Conservation (phyloP, 2,888 invertebrate genomes). For the Callimorpha dominula region DNA sequence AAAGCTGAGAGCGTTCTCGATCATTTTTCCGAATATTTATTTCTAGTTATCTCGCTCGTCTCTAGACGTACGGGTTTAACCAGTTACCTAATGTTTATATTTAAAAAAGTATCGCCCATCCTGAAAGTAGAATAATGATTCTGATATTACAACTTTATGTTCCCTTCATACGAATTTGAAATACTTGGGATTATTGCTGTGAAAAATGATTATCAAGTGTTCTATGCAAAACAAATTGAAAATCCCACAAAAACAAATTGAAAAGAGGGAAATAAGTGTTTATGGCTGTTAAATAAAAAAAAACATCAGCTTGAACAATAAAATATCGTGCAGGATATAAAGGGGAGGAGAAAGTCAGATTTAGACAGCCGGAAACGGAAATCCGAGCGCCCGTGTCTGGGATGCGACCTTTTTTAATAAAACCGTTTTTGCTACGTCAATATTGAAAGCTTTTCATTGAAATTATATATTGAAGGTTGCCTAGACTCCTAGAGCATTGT, state of each 20-base stretch:
- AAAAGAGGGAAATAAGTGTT: not conserved
- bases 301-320: not conserved
- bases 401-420: constrained; percentile 20
- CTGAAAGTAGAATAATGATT: too few relatives aligned
- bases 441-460: constrained; percentile 14
- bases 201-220: not conserved
- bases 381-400: constrained; percentile 22
- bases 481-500: not conserved
- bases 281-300: not conserved
- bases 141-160: too few relatives aligned
- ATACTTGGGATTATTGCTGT: too few relatives aligned
- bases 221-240: not conserved
- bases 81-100: too few relatives aligned
- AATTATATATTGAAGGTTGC: constrained; percentile 16
- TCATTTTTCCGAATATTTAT: too few relatives aligned
- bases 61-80: too few relatives aligned
- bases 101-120: too few relatives aligned
- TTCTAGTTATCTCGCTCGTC: too few relatives aligned
- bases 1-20: too few relatives aligned
- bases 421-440: constrained; percentile 11
- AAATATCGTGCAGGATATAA: constrained; percentile 3
- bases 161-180: too few relatives aligned
- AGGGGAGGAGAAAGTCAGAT: not conserved
- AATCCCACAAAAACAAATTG: not conserved
- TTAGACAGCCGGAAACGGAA: constrained; percentile 21